phyloP scores from a whole-genome alignment of 2,888 invertebrate genomes.

The Rotaria socialis region DNA sequence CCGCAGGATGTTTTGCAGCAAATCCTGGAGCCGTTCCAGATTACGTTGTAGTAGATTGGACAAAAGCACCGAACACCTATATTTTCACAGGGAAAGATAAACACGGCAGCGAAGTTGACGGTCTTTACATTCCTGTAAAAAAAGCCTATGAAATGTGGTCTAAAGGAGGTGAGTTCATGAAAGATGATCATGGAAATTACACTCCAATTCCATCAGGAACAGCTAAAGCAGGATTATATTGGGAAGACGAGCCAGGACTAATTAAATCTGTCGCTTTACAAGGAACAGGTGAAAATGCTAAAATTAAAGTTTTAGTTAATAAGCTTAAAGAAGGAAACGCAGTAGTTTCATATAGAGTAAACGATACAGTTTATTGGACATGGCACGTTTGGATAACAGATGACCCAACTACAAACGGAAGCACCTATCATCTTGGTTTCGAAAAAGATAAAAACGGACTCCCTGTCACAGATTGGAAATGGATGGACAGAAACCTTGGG shows the following conservation, averaged over 20 bases:
- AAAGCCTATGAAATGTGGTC: conserved; percentile 14
- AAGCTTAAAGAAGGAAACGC: not conserved
- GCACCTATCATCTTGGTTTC: not conserved
- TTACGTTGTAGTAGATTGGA: not conserved
- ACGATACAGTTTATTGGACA: not conserved
- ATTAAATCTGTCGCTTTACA: not conserved
- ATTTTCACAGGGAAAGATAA: not conserved
- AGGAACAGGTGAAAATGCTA: conserved; percentile 2
- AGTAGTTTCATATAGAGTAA: not conserved
- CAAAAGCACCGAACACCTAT: conserved; percentile 8
- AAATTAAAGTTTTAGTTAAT: conserved; percentile 1
- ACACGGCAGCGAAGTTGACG: not conserved
- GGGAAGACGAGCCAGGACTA: not conserved
- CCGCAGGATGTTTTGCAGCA: not conserved
- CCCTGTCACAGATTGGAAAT: not conserved
- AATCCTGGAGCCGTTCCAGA: not conserved
- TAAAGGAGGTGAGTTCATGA: not conserved
- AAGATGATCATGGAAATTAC: conserved; percentile 1
- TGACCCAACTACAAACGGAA: not conserved
- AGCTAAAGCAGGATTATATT: not conserved
- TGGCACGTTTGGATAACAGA: not conserved
- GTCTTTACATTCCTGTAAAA: conserved; percentile 8
- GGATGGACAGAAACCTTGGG: conserved; percentile 14
- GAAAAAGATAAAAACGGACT: not conserved
- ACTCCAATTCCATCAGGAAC: not conserved